Conservation (phyloP, 1,140 invertebrate species). For the Diplogasteroides magnus region DNA sequence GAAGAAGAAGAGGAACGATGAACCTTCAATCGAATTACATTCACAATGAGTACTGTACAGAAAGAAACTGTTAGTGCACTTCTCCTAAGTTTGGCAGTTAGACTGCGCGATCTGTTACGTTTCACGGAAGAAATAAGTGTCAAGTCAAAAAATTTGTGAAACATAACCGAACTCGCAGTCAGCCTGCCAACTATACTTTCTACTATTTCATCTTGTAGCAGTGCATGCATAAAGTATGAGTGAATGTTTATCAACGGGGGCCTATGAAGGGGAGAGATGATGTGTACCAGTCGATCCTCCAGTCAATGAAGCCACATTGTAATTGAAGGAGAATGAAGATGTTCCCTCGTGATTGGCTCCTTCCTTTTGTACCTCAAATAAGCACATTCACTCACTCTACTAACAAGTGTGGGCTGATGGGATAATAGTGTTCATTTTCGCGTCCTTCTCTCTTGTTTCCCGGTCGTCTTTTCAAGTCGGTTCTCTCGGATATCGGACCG, state of each 20-base stretch:
- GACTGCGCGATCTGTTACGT: too few relatives aligned
- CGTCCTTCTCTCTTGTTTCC: not conserved
- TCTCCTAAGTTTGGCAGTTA: too few relatives aligned
- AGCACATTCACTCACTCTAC: not conserved
- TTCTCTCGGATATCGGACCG: not conserved
- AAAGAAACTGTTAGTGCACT: too few relatives aligned
- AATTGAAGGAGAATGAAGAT: not conserved
- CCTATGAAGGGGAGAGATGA: too few relatives aligned
- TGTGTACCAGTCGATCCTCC: too few relatives aligned
- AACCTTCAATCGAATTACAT: not conserved
- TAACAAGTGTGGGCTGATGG: not conserved
- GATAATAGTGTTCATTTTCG: not conserved
- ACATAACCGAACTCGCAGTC: too few relatives aligned
- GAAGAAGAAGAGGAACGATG: not conserved
- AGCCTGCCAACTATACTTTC: too few relatives aligned
- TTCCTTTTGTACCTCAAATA: not conserved
- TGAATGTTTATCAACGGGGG: too few relatives aligned
- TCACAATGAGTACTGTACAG: not conserved
- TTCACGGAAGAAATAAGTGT: too few relatives aligned
- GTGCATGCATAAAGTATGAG: too few relatives aligned
- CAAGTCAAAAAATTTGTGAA: too few relatives aligned
- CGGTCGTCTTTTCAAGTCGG: not conserved
- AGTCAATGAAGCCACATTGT: not conserved
- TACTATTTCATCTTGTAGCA: too few relatives aligned
- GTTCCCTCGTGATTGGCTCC: not conserved